A percentile compares a stretch with the other conserved stretches of the same genome.
Conservation (phyloP, 2,888 invertebrate genomes). For the Plagodis pulveraria region DNA sequence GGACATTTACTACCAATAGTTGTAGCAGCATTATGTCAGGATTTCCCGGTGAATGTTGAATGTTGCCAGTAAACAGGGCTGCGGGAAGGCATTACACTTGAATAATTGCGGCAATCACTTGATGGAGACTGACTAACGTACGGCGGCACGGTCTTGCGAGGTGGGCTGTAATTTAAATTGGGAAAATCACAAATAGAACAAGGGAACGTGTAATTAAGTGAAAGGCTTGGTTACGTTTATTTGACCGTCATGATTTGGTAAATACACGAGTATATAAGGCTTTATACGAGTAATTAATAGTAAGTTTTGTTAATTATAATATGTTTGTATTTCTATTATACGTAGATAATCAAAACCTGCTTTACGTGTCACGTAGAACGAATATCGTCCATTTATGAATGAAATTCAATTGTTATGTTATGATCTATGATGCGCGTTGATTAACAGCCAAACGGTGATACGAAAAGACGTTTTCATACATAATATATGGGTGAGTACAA, state of each 20-base stretch:
- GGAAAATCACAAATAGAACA: conserved; percentile 18
- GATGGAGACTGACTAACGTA: conserved; percentile 62
- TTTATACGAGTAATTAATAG: no score
- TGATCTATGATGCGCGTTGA: no score
- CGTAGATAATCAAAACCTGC: no score
- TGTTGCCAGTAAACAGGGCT: conserved; percentile 48
- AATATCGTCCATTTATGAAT: no score
- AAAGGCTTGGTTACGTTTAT: neutral
- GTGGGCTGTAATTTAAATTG: conserved; percentile 18
- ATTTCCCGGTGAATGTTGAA: conserved; percentile 40
- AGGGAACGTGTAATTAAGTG: neutral
- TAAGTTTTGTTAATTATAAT: no score
- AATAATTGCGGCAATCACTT: conserved; percentile 65
- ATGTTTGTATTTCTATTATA: no score
- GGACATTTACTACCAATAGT: conserved; percentile 14
- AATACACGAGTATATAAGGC: no score
- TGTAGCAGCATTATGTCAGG: conserved; percentile 29
- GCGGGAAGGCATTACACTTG: conserved; percentile 58
- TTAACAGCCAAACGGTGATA: no score
- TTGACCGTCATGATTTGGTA: neutral
- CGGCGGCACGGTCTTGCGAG: conserved; percentile 33
- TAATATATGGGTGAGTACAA: no score
- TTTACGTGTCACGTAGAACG: no score
- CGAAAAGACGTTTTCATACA: no score
- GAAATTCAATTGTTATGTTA: no score